phyloP scores from a whole-genome alignment of 1,140 invertebrate species.

The Eurosta solidaginis region DNA sequence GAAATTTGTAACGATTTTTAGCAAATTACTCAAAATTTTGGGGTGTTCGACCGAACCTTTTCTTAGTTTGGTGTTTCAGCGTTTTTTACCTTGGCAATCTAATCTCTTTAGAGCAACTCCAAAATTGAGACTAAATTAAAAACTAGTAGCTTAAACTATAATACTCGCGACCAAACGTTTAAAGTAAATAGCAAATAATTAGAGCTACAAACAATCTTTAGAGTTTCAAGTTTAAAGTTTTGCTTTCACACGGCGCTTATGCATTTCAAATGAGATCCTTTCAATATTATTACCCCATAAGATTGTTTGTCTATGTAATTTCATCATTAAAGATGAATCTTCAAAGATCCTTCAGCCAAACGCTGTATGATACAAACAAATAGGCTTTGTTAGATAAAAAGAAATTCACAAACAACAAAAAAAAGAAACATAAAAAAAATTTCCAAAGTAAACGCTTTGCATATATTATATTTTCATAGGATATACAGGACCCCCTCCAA shows the following conservation, averaged over 20 bases:
- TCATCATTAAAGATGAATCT: not conserved
- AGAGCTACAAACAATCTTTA: not conserved
- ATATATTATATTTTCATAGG: no score
- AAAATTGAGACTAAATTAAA: no score
- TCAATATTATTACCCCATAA: not conserved
- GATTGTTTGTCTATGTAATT: not conserved
- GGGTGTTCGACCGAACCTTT: no score
- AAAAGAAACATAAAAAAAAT: not conserved
- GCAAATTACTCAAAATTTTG: no score
- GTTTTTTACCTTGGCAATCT: no score
- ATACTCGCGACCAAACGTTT: no score
- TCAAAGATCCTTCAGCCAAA: not conserved
- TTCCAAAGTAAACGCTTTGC: not conserved
- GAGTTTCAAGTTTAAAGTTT: not conserved
- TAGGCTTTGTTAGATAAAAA: conserved; percentile 4
- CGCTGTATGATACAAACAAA: not conserved
- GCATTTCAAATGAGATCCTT: not conserved
- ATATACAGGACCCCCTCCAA: not conserved
- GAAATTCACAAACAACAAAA: not conserved
- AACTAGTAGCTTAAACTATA: no score
- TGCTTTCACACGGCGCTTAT: not conserved
- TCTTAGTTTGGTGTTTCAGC: no score
- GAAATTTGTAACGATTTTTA: no score
- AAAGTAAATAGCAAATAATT: no score
- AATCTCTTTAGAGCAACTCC: no score